Evolutionary conservation across 2,797 vertebrate species (phyloP).

Genomic region (Alcedo atthis): DNA sequence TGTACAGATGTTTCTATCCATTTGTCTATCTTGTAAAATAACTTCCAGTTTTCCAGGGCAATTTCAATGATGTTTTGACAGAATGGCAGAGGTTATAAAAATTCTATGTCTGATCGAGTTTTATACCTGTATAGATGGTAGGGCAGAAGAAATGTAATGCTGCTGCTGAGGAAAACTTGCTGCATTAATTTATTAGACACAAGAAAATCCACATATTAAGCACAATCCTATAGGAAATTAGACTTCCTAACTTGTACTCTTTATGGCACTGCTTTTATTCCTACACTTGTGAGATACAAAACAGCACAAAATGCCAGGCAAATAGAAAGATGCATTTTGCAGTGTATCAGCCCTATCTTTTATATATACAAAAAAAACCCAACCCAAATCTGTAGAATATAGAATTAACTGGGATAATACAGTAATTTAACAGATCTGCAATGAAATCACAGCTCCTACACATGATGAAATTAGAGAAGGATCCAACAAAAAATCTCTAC

Average conservation of each 20-base stretch:
- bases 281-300: not conserved
- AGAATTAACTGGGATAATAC: not conserved
- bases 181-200: not conserved
- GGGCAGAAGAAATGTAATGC: not conserved
- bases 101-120: not conserved
- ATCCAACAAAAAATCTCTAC: not conserved
- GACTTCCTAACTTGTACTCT: not conserved
- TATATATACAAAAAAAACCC: not conserved
- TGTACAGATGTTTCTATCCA: not conserved
- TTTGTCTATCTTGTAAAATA: constrained; percentile 1
- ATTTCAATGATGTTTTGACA: constrained; percentile 2
- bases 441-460: not conserved
- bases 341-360: not conserved
- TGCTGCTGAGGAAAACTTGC: not conserved
- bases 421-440: not conserved
- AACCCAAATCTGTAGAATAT: not conserved
- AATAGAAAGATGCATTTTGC: not conserved
- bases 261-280: not conserved
- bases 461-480: not conserved
- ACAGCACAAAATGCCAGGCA: not conserved
- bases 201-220: not conserved
- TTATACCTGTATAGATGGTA: not conserved
- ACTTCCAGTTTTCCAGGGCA: not conserved
- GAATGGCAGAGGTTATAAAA: not conserved
- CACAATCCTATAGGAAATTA: not conserved